Conservation (phyloP, 2,113 vertebrate species). For the Podarcis cretensis region DNA sequence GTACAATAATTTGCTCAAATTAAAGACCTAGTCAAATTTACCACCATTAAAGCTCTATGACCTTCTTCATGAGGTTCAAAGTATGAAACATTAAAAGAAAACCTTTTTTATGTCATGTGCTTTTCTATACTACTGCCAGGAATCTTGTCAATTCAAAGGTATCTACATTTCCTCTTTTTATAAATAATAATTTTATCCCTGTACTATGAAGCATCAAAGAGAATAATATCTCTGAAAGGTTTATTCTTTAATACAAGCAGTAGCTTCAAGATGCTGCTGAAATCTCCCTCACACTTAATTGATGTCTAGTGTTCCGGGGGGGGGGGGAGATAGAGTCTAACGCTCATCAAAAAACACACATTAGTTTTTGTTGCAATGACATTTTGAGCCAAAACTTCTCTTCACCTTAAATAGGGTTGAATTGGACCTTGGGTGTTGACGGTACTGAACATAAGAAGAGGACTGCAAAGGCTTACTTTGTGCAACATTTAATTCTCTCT, state of each 20-base stretch:
- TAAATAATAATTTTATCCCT: conserved; percentile 14
- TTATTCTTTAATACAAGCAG: conserved; percentile 15
- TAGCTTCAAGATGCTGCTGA: not conserved
- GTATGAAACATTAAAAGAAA: not conserved
- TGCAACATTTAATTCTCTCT: too few relatives aligned
- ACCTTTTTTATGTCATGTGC: not conserved
- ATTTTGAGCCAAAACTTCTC: not conserved
- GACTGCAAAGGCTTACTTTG: too few relatives aligned
- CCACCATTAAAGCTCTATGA: not conserved
- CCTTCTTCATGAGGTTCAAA: conserved; percentile 15
- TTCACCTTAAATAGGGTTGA: not conserved
- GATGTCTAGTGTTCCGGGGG: not conserved
- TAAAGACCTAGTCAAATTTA: not conserved
- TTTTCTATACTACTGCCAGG: not conserved
- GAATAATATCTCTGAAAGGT: conserved; percentile 4
- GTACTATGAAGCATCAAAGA: not conserved
- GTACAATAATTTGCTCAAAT: not conserved
- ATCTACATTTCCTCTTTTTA: not conserved
- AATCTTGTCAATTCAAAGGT: conserved; percentile 6
- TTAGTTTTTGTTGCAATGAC: not conserved
- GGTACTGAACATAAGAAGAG: too few relatives aligned
- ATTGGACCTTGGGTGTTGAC: not conserved
- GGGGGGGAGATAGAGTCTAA: too few relatives aligned
- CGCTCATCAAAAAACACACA: not conserved
- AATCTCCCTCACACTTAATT: not conserved